Evolutionary conservation across 1,140 invertebrate species (phyloP).

Genomic region (Aphelinus certus): DNA sequence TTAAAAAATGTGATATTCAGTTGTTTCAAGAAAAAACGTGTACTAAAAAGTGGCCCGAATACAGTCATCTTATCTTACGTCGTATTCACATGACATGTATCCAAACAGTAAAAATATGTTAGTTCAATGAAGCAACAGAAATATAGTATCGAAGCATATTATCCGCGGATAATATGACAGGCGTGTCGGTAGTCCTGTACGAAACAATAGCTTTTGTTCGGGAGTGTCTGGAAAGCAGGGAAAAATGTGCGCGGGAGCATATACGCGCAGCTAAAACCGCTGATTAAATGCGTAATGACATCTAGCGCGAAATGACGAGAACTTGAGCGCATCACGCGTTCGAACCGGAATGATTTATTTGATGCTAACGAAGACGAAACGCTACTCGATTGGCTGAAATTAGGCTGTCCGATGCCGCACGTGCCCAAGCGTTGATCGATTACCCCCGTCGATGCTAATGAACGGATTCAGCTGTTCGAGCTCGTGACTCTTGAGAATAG

Average conservation of each 20-base stretch:
- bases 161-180: too few relatives aligned
- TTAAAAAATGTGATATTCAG: too few relatives aligned
- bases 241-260: neutral
- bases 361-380: conserved; percentile 33
- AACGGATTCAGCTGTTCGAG: conserved; percentile 2
- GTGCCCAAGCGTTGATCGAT: conserved; percentile 13
- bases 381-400: conserved; percentile 33
- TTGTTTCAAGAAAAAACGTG: too few relatives aligned
- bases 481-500: neutral
- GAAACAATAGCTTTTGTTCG: too few relatives aligned
- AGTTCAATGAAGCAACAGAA: too few relatives aligned
- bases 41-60: too few relatives aligned
- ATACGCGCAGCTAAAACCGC: neutral
- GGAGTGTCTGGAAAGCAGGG: too few relatives aligned
- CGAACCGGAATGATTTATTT: conserved; percentile 23
- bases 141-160: too few relatives aligned
- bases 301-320: neutral
- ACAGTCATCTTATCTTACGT: too few relatives aligned
- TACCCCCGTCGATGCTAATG: conserved; percentile 6
- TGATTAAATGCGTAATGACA: neutral
- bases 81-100: too few relatives aligned
- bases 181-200: too few relatives aligned
- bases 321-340: neutral
- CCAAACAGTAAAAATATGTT: too few relatives aligned
- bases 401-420: conserved; percentile 17